Percentiles rank a stretch among this genome's conserved stretches.
Evolutionary conservation across 2,888 invertebrate genomes (phyloP).

Genomic region (Lithophane ornitopus): DNA sequence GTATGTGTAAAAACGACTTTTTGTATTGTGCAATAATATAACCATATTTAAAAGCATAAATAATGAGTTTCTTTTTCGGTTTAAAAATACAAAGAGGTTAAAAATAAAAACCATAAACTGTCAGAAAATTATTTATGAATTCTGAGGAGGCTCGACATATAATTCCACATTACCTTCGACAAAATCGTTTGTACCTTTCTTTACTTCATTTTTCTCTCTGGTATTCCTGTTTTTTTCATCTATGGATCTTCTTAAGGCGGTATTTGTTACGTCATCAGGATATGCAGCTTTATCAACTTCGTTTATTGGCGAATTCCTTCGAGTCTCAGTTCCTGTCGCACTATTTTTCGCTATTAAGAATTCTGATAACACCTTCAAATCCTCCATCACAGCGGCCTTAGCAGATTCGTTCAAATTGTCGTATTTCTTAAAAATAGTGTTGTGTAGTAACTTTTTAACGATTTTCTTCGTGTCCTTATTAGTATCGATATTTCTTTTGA

Average conservation of each 20-base stretch:
- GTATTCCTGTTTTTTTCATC: constrained; percentile 15
- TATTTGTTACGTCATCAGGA: not conserved
- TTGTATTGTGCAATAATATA: constrained; percentile 48
- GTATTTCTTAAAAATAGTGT: constrained; percentile 27
- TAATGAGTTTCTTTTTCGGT: constrained; percentile 7
- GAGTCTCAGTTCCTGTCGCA: too few species aligned
- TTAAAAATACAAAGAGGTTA: too few species aligned
- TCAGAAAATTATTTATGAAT: not conserved
- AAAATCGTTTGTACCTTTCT: not conserved
- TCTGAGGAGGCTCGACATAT: not conserved
- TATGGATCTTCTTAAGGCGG: constrained; percentile 5
- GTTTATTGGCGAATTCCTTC: not conserved
- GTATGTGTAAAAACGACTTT: constrained; percentile 11
- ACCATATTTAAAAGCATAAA: constrained; percentile 8
- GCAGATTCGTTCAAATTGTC: constrained; percentile 6
- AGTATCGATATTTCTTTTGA: constrained; percentile 4
- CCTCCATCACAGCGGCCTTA: not conserved
- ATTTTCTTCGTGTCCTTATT: not conserved
- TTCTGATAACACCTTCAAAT: constrained; percentile 4
- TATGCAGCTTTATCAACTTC: not conserved
- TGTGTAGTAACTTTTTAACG: constrained; percentile 7
- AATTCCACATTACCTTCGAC: constrained; percentile 16
- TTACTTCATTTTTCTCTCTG: not conserved
- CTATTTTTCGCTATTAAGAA: constrained; percentile 1
- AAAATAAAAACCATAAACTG: not conserved